phyloP scores from a whole-genome alignment of 2,888 invertebrate genomes.

The Drosophila hamatofila region DNA sequence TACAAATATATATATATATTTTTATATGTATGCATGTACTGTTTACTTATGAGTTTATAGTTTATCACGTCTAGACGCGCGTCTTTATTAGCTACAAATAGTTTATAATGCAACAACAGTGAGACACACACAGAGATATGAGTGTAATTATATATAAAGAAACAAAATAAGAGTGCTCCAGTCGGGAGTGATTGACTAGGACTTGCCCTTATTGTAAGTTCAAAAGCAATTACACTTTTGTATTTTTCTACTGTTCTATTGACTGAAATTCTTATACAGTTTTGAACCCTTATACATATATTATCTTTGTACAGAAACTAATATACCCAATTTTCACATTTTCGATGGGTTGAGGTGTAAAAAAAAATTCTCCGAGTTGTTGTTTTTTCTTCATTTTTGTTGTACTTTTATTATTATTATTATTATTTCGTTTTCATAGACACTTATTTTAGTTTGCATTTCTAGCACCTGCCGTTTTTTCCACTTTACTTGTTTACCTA shows the following conservation, averaged over 20 bases:
- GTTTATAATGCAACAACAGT: conserved; percentile 33
- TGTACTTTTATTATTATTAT: conserved; percentile 18
- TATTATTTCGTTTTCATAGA: conserved; percentile 32
- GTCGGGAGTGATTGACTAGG: neutral
- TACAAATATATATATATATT: neutral
- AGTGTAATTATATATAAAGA: conserved; percentile 1
- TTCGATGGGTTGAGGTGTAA: neutral
- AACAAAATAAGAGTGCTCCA: neutral
- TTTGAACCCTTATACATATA: no score
- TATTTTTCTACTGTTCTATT: no score
- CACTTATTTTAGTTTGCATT: conserved; percentile 61
- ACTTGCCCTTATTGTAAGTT: no score
- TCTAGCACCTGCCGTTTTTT: conserved; percentile 75
- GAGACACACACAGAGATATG: neutral
- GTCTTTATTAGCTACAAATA: conserved; percentile 53
- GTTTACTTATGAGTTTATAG: conserved; percentile 47
- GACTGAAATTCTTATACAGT: no score
- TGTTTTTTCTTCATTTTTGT: conserved; percentile 11
- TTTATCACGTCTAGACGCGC: conserved; percentile 77
- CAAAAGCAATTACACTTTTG: no score
- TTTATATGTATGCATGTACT: neutral
- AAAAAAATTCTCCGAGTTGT: conserved; percentile 32
- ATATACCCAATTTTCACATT: neutral
- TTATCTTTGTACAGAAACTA: neutral
- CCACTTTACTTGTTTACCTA: conserved; percentile 68